Evolutionary conservation across 2,797 vertebrate species (phyloP), one percentile per base, ranked within the genome.

Genomic region (Stomatorhinus walkeri): DNA sequence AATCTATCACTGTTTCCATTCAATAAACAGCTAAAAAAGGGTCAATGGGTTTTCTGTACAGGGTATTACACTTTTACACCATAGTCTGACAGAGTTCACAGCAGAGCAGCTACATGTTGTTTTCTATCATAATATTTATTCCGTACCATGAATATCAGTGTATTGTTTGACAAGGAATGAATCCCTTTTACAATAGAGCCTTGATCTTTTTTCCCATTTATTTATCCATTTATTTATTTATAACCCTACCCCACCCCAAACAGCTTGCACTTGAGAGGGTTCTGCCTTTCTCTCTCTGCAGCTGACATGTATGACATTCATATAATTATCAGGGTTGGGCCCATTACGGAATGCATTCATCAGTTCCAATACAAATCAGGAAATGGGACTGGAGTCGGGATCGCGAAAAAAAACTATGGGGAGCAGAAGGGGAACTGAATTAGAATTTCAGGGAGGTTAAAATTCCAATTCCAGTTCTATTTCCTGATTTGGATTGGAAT

Each of bases 221-320:
- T 32, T 79, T 43, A 89, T 36, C 19, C 52, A 43, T 64, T 85
- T 88, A 28, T n/a, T 72, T 72, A 76, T 87, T 89, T 89, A 72
- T 48, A 16, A 19, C 16, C 52, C 46, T 49, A 19, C 16, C 24
- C 87, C 32, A 10, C 12, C 24, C 87, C 32, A 10, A 6, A 54
- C 0, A 9, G 81, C 54, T 85, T 61, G 12, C 46, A 24, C 56
- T 89, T 22, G 54, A 43, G 40, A 2, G 40, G 46, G 54, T 7
- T 36, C 9, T 64, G 36, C 22, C n/a, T 12, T 24, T 64, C 46
- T 56, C 7, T 48, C 51, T 79, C 14, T n/a, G 46, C 49, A 28
- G 32, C 68, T 40, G 48, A 48, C 84, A 24, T 43, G 49, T 19
- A 19, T 49, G 43, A 85, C 79, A 85, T 85, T 5, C 46, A 54